Percentiles rank a stretch among this genome's conserved stretches.
Evolutionary conservation across 2,113 vertebrate species (phyloP).

Genomic region (Micronisus gabar): DNA sequence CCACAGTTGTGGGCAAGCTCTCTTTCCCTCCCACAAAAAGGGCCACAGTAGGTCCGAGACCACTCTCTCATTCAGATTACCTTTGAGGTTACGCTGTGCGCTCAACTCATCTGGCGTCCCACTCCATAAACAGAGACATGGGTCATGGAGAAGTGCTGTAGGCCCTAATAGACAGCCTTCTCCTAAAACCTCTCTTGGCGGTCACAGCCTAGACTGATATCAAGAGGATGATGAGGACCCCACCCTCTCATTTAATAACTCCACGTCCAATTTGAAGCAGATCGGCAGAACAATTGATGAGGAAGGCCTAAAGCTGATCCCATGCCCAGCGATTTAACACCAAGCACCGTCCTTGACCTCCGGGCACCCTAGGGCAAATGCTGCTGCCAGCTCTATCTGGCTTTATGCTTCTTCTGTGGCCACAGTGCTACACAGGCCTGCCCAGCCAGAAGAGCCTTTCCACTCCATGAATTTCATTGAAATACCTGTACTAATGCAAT

Average conservation of each 20-base stretch:
- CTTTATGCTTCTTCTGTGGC: background rate
- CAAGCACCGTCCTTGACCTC: background rate
- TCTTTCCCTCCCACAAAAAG: background rate
- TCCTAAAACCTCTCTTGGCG: background rate
- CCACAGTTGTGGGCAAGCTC: background rate
- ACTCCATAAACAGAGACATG: fast-evolving
- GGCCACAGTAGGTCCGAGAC: background rate
- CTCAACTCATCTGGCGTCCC: background rate
- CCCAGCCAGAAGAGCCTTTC: background rate
- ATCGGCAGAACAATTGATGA: background rate
- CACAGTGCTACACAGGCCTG: background rate
- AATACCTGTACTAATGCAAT: background rate
- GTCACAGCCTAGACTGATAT: fast-evolving
- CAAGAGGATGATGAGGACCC: background rate
- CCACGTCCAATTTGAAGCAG: background rate
- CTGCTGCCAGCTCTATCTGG: background rate
- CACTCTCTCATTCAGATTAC: background rate
- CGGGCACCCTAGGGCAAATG: fast-evolving
- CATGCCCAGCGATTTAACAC: background rate
- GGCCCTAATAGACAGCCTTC: background rate
- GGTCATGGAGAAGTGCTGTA: background rate
- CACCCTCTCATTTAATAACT: fast-evolving
- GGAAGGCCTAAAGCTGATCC: background rate
- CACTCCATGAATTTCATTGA: background rate
- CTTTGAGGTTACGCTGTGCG: background rate